Evolutionary conservation across 2,113 vertebrate species (phyloP), one percentile per base, ranked within the genome.

Genomic region (Nestor notabilis): DNA sequence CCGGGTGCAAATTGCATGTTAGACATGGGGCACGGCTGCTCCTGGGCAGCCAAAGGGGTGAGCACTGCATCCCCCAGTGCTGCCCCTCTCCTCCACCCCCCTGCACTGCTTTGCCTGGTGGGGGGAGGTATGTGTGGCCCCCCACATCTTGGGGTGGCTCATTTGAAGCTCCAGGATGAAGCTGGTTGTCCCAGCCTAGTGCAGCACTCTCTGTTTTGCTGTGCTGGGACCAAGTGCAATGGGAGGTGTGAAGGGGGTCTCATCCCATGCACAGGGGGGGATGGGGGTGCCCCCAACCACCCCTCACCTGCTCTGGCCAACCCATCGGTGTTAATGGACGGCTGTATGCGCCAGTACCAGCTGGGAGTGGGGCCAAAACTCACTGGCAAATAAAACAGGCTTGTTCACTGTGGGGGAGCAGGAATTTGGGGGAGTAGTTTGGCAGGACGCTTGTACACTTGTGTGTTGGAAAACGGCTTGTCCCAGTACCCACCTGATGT

Each of bases 311-410:
- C 65, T 70, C 31, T 58, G 44, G 77, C 53, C 7, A 7, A 55
- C 63, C 44, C 46, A 2, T 3, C 0, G 0, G 49, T 0, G 0
- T 93, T 82, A 31, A n/a, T 44, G 43, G 46, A 23, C 1, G 5
- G 69, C 61, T 70, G 50, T 61, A 7, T 18, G 41, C 2, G 10
- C 63, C 58, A 1, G 1, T 52, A 76, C 24, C 53, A 47, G 44
- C 1, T 0, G 52, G 4, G 4, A 83, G 58, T 1, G 0, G 68
- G 21, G 79, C 85, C 66, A 69, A 49, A 96, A 83, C 46, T 60
- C 46, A 27, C 77, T 88, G 78, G 68, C 75, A 80, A 70, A 72
- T 65, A 83, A 52, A 84, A 24, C 52, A 41, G 46, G 66, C 47
- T 77, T 88, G 39, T 93, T 88, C 35, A 7, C 58, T 19, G 66